Conservation (phyloP, 2,797 vertebrate genomes). For the Chaenodraco wilsoni region DNA sequence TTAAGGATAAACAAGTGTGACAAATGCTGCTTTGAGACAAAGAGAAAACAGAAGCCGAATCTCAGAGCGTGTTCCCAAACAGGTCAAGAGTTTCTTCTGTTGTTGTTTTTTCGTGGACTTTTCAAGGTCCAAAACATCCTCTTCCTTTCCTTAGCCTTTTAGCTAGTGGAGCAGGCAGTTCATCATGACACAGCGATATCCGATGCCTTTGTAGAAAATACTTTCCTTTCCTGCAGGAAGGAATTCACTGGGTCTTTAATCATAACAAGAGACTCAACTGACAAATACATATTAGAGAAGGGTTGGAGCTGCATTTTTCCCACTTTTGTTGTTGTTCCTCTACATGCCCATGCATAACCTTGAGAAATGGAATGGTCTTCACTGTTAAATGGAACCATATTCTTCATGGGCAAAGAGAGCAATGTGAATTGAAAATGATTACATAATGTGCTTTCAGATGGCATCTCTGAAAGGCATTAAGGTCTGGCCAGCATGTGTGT, state of each 20-base stretch:
- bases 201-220: constrained; percentile 86
- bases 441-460: constrained; percentile 81
- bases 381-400: constrained; percentile 80
- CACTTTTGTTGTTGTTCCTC: constrained; percentile 79
- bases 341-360: constrained; percentile 79
- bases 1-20: constrained; percentile 37
- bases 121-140: constrained; percentile 81
- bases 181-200: constrained; percentile 82
- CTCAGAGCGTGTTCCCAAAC: constrained; percentile 42
- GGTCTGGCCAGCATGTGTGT: constrained; percentile 74
- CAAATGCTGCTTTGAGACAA: constrained; percentile 35
- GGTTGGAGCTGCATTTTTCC: constrained; percentile 72
- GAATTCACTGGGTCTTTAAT: constrained; percentile 81
- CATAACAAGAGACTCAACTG: constrained; percentile 78
- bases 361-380: constrained; percentile 75
- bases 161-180: constrained; percentile 73
- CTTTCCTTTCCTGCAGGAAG: constrained; percentile 79
- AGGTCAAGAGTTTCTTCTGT: constrained; percentile 69
- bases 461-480: constrained; percentile 80
- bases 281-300: constrained; percentile 83
- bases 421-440: constrained; percentile 76
- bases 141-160: constrained; percentile 73
- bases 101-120: constrained; percentile 71
- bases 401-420: constrained; percentile 76
- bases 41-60: constrained; percentile 45